Base-by-base conservation (phyloP, 2,797 vertebrate genomes). In the Clamator glandarius region DNA sequence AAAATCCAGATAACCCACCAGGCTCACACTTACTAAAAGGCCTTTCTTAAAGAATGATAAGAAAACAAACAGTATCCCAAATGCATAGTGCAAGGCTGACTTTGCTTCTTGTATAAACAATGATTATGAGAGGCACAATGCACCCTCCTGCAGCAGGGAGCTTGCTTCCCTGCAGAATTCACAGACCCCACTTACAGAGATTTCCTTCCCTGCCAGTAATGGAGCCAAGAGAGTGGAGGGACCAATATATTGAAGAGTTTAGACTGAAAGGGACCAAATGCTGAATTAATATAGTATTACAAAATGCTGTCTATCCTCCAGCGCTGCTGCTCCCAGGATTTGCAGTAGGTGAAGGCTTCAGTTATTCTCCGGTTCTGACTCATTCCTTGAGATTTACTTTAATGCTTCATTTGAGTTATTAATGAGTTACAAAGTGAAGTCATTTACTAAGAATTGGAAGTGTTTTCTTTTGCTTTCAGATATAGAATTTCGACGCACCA, bases 391-490 rank as follows among this genome's bases (percentile, higher is more conserved):
- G 54, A 84, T 84, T 46, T 50, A 83, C 87, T 93, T 23, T 44
- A 90, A 57, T 26, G 35, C 35, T 61, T 66, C 51, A 36, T 80
- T 52, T 33, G 36, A 84, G 75, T 63, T 76, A 72, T 51, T 78
- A 80, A 75, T 39, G 31, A 84, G 21, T 77, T 91, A 85, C 52
- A 35, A 87, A 93, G 59, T 21, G 35, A 84, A 80, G 52, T 31
- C 18, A 74, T 77, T 77, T 82, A 39, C 39, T 68, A n/a, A 58
- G 46, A 85, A 81, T 2, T 1, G 4, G n/a, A 26, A 84, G 25
- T n/a, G 26, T 68, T 93, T 91, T 68, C 50, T 62, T 70, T 74
- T 62, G 29, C 76, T 62, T 58, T 87, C 73, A 59, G 58, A 51
- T 58, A 66, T 0, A 66, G 72, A 51, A 69, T 84, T 72, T 64